Evolutionary conservation across 2,888 invertebrate genomes (phyloP), one percentile per base, ranked within the genome.

Genomic region (Plebejus melissa): DNA sequence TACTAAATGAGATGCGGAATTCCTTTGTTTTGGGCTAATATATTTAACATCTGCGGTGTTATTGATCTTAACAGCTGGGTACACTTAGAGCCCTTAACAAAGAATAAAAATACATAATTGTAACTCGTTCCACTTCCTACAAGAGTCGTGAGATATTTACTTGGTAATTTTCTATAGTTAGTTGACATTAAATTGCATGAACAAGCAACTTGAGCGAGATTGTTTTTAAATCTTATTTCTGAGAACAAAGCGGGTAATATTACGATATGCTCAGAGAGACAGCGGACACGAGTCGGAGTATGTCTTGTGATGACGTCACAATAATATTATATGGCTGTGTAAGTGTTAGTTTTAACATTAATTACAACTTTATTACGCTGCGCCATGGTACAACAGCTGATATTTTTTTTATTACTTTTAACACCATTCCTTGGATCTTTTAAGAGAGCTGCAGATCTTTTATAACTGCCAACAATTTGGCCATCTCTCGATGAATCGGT

Each of bases 201-300:
- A 50, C 72, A 46, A 32, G 72, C 50, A 72, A 72, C 72, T 72
- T 28, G 50, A 16, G 28, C 72, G 54, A 72, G 54, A 72, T 72
- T 50, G 72, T 72, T 72, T 72, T 72, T 50, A 50, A 54, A 72
- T 72, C 83, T 90, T 90, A 90, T 88, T 90, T 86, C 88, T 81
- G 72, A 84, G 88, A 89, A 91, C 87, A 90, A 84, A 81, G 85
- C 84, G 78, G 79, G 78, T 81, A 78, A 46, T 50, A 6, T 71
- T 71, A 71, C 71, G 71, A 22, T 46, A 46, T 41, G 41, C n/a
- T 41, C 71, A 46, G 70, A 46, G 46, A 70, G 22, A 22, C 22
- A 65, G 65, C 65, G 65, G 32, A 32, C 65, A 32, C 32, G 65
- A 65, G 32, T 32, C 28, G 11, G 32, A 65, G 28, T 65, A 65